phyloP scores from a whole-genome alignment of 2,888 invertebrate species.

The Kryphioiulus occultus region DNA sequence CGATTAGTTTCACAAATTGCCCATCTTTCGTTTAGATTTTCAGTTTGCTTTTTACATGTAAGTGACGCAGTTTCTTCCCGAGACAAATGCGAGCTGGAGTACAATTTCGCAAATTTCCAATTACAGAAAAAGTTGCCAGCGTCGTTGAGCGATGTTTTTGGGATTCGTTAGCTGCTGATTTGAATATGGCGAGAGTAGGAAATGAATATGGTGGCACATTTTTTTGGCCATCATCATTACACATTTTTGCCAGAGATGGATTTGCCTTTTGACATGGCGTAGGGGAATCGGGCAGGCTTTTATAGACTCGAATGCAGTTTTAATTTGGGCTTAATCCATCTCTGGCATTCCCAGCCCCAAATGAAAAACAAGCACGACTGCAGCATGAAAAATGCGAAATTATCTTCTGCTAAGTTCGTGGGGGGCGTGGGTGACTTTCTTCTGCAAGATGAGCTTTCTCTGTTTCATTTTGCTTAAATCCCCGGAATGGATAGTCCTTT shows the following conservation, averaged over 20 bases:
- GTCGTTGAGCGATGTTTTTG: not conserved
- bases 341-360: not conserved
- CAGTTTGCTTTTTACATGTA: no score
- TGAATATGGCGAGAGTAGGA: not conserved
- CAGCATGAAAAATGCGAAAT: not conserved
- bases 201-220: not conserved
- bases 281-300: not conserved
- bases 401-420: not conserved
- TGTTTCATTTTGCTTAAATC: not conserved
- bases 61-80: no score
- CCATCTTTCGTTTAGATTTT: no score
- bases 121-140: not conserved
- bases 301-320: not conserved
- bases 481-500: constrained; percentile 31
- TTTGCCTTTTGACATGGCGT: not conserved
- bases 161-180: not conserved
- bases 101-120: not conserved
- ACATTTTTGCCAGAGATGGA: not conserved
- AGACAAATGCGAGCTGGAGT: not conserved
- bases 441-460: not conserved
- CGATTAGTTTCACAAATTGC: no score
- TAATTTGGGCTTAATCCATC: not conserved
- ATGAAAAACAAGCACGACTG: not conserved
- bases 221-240: not conserved
- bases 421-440: not conserved